A percentile compares a stretch with the other conserved stretches of the same genome.
These are phyloP conservation scores for Lindbergichthys nudifrons DNA, from an alignment of 2,797 vertebrate genomes.

Conservation along the genomic window DNA sequence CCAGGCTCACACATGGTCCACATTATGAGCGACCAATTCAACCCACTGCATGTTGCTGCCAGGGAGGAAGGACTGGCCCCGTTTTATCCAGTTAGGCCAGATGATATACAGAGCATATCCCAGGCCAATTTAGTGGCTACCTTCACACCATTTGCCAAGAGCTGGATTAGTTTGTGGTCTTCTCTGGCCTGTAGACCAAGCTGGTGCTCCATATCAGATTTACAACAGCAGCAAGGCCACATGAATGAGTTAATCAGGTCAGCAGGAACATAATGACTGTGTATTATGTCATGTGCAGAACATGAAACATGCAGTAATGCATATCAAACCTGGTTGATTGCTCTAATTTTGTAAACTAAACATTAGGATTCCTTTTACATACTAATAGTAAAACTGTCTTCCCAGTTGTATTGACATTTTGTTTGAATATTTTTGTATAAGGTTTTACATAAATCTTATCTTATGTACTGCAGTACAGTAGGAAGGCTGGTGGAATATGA, in stretches of 20 bases:
- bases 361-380: not conserved
- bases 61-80: conserved; percentile 27
- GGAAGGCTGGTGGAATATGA: conserved; percentile 1
- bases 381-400: not conserved
- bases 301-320: conserved; percentile 5
- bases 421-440: conserved; percentile 5
- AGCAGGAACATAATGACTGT: conserved; percentile 35
- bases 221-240: conserved; percentile 42
- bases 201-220: conserved; percentile 48
- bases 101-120: conserved; percentile 54
- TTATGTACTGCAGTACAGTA: not conserved
- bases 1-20: not conserved
- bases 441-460: not conserved
- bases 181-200: conserved; percentile 49
- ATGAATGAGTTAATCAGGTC: conserved; percentile 39
- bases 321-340: conserved; percentile 1
- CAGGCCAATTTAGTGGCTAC: conserved; percentile 56
- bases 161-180: conserved; percentile 39
- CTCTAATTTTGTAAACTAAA: conserved; percentile 8
- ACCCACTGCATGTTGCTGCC: conserved; percentile 43
- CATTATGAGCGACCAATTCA: conserved; percentile 17
- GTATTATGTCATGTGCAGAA: conserved; percentile 35
- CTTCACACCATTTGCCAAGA: conserved; percentile 42
- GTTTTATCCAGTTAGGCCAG: conserved; percentile 52
- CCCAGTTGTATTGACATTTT: not conserved